Conservation (phyloP, 2,888 invertebrate genomes). For the Corythucha ciliata region DNA sequence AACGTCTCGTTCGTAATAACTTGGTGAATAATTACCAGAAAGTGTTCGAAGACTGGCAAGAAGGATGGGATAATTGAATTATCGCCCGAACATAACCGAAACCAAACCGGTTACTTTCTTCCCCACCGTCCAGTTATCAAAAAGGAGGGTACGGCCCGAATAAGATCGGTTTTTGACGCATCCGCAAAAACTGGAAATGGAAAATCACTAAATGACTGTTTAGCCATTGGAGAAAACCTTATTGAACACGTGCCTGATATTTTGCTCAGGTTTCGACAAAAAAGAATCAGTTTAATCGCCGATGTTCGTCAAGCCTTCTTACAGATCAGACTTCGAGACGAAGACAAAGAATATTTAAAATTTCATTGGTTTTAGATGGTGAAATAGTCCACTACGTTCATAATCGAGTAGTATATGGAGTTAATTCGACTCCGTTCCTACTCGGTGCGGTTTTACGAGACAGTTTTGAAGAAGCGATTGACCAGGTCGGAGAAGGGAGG, state of each 20-base stretch:
- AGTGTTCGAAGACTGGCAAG: constrained; percentile 36
- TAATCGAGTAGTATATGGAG: constrained; percentile 22
- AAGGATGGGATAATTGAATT: constrained; percentile 35
- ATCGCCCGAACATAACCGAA: constrained; percentile 17
- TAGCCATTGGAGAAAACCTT: constrained; percentile 32
- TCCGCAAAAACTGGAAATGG: constrained; percentile 22
- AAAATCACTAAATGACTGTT: constrained; percentile 32
- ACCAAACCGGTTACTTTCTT: constrained; percentile 14
- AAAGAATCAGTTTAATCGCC: constrained; percentile 24
- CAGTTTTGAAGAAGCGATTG: too few species aligned
- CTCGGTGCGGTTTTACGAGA: constrained; percentile 8
- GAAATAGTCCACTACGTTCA: constrained; percentile 16
- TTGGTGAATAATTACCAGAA: constrained; percentile 33
- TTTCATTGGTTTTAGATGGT: constrained; percentile 32
- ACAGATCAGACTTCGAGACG: constrained; percentile 33
- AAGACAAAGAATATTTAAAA: constrained; percentile 35
- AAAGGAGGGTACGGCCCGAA: too few species aligned
- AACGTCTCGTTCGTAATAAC: constrained; percentile 16
- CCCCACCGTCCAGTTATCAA: constrained; percentile 31
- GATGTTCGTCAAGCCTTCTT: constrained; percentile 38
- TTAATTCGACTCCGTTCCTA: constrained; percentile 24
- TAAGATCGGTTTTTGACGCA: constrained; percentile 33
- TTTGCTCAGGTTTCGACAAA: constrained; percentile 24
- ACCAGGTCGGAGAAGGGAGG: too few species aligned
- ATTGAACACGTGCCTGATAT: constrained; percentile 30